Conservation (phyloP, 2,113 vertebrate genomes). For the Jacana jacana region DNA sequence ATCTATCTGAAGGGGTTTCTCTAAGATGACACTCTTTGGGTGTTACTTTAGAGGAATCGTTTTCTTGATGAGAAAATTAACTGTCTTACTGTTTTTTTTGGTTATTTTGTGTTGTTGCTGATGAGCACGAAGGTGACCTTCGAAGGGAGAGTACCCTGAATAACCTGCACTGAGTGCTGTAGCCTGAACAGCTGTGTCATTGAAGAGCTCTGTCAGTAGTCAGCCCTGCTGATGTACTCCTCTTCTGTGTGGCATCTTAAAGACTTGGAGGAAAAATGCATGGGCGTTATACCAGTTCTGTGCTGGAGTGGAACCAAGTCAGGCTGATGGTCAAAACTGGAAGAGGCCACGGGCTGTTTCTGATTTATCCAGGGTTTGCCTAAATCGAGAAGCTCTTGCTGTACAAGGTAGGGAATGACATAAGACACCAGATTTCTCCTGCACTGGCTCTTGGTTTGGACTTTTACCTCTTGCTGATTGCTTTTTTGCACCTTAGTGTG, state of each 20-base stretch:
- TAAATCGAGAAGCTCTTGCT: background rate
- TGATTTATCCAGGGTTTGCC: background rate
- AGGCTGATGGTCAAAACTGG: background rate
- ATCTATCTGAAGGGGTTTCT: background rate
- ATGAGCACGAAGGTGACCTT: background rate
- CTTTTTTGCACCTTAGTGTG: background rate
- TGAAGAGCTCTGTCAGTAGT: background rate
- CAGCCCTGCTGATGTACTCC: rapidly evolving
- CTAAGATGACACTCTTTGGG: background rate
- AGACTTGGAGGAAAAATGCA: background rate
- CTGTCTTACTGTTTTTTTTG: background rate
- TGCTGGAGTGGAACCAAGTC: background rate
- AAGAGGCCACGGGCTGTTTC: background rate
- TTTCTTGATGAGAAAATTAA: background rate
- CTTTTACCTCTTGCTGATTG: background rate
- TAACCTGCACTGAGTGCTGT: background rate
- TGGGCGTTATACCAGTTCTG: background rate
- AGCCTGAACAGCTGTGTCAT: background rate
- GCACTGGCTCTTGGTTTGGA: rapidly evolving
- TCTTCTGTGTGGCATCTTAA: background rate
- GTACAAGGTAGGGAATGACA: rapidly evolving
- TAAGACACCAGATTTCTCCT: background rate
- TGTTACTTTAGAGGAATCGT: background rate
- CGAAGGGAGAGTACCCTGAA: background rate
- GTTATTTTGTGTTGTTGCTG: background rate